Base-by-base conservation (phyloP, 2,113 vertebrate species). In the Nibea albiflora region DNA sequence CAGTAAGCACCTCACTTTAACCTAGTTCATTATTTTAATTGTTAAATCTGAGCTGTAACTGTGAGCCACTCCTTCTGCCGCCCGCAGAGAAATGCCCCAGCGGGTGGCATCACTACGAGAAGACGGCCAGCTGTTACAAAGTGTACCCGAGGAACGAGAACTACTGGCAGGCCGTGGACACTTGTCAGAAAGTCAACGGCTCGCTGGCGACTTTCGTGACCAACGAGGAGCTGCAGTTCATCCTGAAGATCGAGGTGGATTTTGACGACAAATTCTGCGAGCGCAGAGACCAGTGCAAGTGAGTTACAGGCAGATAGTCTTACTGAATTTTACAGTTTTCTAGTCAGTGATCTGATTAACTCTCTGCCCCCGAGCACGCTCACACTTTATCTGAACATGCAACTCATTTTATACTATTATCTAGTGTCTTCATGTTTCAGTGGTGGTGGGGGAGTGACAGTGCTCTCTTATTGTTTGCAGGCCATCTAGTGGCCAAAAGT, bases 51-150 rank as follows among this genome's bases (percentile, higher is more conserved):
- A 31, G 3, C 50, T 16, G 6, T 64, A 20, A 42, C 4, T 2
- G 20, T 4, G 10, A 1, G 46, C 10, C 11, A 5, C 1, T 4
- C 10, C 20, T 19, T 3, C 57, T 10, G 84, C 76, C 80, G 57
- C 88, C 90, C 90, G 83, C 94, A 98, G 98, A 97, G 91, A 99
- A 99, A 91, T 99, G 98, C 89, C 98, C 97, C 14, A 96, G 94
- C 31, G 98, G 98, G 2, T 99, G 98, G 98, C 97, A 98, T 84
- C 97, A 99, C 93, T 99, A 99, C 22, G 98, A 99, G 92, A 97
- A 97, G 93, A 99, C 98, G 0, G 96, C 97, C 80, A 99, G 98
- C 94, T 99, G 98, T 76, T 99, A 99, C 83, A 96, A 96, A 75
- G 97, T 98, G n/a, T 99, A 98, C 93, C 92, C 97, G 90, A 95